Evolutionary conservation across 2,113 vertebrate genomes (phyloP).

Genomic region (Gambusia holbrooki): DNA sequence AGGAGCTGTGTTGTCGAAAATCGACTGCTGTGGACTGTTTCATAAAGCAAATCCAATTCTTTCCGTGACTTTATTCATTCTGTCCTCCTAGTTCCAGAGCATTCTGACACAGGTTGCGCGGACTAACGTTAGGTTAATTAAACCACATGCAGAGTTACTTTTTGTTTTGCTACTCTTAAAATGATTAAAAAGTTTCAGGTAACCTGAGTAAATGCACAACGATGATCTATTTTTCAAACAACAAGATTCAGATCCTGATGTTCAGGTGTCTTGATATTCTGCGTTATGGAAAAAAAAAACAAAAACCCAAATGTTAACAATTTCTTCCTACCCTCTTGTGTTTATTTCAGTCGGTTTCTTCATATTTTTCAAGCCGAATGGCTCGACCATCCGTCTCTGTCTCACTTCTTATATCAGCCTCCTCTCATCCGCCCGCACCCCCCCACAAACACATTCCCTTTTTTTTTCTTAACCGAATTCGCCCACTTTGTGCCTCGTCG

Average conservation of each 20-base stretch:
- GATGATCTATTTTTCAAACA: too few species aligned
- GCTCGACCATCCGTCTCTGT: slow-evolving; percentile 47
- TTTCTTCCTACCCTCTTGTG: slow-evolving; percentile 9
- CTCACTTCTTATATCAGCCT: background rate
- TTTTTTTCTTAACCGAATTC: slow-evolving; percentile 15
- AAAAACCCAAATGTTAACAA: too few species aligned
- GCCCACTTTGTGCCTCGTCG: slow-evolving; percentile 13
- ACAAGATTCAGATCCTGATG: too few species aligned
- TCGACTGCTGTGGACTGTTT: background rate
- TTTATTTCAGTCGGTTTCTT: slow-evolving; percentile 44
- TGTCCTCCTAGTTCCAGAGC: background rate
- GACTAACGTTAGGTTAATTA: too few species aligned
- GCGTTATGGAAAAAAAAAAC: background rate
- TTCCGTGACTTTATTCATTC: background rate
- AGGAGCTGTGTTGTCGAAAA: background rate
- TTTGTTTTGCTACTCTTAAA: too few species aligned
- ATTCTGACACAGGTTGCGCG: background rate
- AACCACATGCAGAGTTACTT: too few species aligned
- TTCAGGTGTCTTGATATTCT: too few species aligned
- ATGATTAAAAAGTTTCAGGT: too few species aligned
- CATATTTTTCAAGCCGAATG: slow-evolving; percentile 23
- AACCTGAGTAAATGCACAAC: too few species aligned
- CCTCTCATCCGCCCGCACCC: too few species aligned
- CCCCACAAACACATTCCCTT: too few species aligned
- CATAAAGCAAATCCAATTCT: background rate